Conservation (phyloP, 2,113 vertebrate species). For the Pampusana beccarii region DNA sequence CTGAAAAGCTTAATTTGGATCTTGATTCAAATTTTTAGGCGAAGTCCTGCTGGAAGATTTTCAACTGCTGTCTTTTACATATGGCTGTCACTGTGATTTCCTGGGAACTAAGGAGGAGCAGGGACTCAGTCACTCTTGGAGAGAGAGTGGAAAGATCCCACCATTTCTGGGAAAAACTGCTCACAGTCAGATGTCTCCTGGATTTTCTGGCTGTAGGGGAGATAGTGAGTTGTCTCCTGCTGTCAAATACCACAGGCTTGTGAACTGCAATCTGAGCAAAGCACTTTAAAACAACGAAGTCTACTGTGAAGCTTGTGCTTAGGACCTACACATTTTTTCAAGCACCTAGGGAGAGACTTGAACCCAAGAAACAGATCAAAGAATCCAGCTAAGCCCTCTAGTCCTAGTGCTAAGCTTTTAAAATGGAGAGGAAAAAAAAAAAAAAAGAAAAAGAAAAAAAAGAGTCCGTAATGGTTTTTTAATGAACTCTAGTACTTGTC, state of each 20-base stretch:
- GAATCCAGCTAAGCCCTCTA: neutral
- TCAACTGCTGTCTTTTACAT: neutral
- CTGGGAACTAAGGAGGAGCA: neutral
- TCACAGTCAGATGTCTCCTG: neutral
- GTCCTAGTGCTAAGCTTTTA: neutral
- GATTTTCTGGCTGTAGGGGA: neutral
- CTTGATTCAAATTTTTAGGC: slow-evolving; percentile 35
- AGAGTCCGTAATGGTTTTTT: neutral
- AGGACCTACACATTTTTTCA: neutral
- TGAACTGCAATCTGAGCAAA: neutral
- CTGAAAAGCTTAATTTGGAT: slow-evolving; percentile 56
- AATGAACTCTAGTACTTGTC: neutral
- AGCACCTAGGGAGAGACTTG: neutral
- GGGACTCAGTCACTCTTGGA: neutral
- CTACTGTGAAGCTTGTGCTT: neutral
- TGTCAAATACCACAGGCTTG: neutral
- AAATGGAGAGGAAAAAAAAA: neutral
- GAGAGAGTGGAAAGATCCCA: neutral
- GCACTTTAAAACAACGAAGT: neutral
- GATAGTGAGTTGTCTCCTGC: neutral
- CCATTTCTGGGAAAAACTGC: neutral
- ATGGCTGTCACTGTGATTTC: neutral
- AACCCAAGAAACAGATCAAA: neutral
- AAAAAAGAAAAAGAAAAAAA: too few relatives aligned
- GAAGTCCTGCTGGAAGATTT: slow-evolving; percentile 31